Base-by-base conservation (phyloP, 1,140 invertebrate genomes). In the Drosophila tani region DNA sequence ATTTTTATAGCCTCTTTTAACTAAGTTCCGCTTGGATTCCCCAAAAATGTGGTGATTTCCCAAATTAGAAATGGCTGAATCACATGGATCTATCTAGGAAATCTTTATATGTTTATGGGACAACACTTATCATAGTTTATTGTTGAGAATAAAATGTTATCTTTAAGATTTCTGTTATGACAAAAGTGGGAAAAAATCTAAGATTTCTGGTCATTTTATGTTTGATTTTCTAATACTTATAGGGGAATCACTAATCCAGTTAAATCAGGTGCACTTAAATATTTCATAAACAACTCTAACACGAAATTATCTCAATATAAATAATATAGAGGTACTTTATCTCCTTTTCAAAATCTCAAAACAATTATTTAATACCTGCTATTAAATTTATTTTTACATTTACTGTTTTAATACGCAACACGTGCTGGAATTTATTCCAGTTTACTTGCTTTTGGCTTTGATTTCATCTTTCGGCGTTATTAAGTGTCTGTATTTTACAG, bases 341-440 rank as follows among this genome's bases (percentile, higher is more conserved):
- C 27, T 32, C 12, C 3, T 21, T 32, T 47, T 24, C 4, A 12
- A 62, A 35, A 32, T 59, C 17, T 60, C 2, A 32, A 60, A 29
- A 19, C 12, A 29, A 60, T 49, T 32, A 60, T 35, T 51, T 21
- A 59, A 32, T 46, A 29, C 6, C 40, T 21, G 12, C 12, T 59
- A 46, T 12, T 59, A 14, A 60, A 29, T 46, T 47, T 47, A 47
- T 32, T 59, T 67, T 41, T 46, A 49, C 32, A 40, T 35, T 53
- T 55, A 55, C 51, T 35, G 51, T 38, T 21, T 55, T 55, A 55
- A 55, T 55, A 55, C 17, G 17, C 7, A 35, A 15, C 51, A 21
- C 51, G 19, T 38, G 51, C 17, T 19, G 14, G 51, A 19, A 12
- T 55, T 38, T 21, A 55, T 55, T 55, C 53, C 53, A 55, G 53